Base-by-base conservation (phyloP, 2,797 vertebrate species). In the Crax fasciolata region DNA sequence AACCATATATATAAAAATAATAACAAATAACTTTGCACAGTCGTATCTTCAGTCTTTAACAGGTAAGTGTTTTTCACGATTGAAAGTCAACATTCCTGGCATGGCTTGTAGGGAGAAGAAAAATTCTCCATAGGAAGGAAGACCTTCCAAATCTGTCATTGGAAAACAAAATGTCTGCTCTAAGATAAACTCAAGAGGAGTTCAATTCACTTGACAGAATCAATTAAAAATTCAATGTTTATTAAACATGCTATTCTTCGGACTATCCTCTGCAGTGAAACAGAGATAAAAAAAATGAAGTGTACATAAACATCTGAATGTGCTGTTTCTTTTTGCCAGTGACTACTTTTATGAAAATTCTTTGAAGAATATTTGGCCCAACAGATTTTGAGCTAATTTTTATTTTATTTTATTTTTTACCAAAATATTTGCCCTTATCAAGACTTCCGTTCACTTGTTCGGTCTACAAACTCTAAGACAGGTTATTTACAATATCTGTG, bases 161-260 rank as follows among this genome's bases (percentile, higher is more conserved):
- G 55, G 19, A 93, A 85, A 79, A 12, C 5, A 51, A 32, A 11
- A 51, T 2, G 35, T 38, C 11, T 63, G 15, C 51, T 51, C 59
- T 18, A 46, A 87, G 24, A 49, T 12, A 6, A 90, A 72, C 18
- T 51, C 65, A 19, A 66, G 41, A 57, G 15, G 8, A 78, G 48
- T 67, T 67, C 9, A 58, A 65, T 58, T 62, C 4, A 63, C 62
- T 79, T 80, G n/a, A 87, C 16, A 63, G 16, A 89, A 48, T 1
- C 11, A 83, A 67, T 66, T 84, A 82, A 73, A 90, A 84, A 85
- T 48, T 8, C 9, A 21, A 38, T 51, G 21, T 70, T 67, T 90
- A 67, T 54, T 74, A 79, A 91, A 75, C 28, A 59, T 9, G 54
- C n/a, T 79, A 46, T 61, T 94, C 13, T 91, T 91, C 54, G 17